Conservation (phyloP, 2,888 invertebrate species). For the Capitulum mitella region DNA sequence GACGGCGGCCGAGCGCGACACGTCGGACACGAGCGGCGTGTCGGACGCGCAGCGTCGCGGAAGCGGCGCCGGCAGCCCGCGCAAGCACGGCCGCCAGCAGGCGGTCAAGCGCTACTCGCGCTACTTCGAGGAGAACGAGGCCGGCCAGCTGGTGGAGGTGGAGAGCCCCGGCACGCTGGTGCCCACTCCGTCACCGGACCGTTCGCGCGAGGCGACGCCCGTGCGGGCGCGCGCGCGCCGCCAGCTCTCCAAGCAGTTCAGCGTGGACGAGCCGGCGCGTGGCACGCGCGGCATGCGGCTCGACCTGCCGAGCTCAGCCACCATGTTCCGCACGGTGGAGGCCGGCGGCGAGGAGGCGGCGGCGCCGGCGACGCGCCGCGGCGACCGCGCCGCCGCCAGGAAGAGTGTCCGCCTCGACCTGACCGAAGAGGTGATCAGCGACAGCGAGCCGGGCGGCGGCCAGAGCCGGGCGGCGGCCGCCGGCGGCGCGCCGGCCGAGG, state of each 20-base stretch:
- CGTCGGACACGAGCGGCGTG: neutral
- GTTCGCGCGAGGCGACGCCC: neutral
- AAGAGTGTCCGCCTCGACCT: conserved; percentile 30
- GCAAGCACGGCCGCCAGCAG: neutral
- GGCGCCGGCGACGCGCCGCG: neutral
- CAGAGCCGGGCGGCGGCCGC: neutral
- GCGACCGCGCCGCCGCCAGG: neutral
- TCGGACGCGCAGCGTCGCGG: neutral
- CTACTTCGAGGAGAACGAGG: conserved; percentile 16
- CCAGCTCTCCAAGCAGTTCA: conserved; percentile 20
- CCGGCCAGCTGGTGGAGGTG: conserved; percentile 13
- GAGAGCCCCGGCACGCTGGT: neutral
- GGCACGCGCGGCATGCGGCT: neutral
- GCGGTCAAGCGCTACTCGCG: neutral
- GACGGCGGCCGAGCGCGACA: neutral
- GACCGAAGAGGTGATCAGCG: conserved; percentile 39
- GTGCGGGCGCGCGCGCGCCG: neutral
- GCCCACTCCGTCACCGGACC: neutral
- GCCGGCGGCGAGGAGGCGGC: neutral
- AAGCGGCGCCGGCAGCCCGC: neutral
- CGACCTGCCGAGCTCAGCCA: conserved; percentile 31
- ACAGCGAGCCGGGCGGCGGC: conserved; percentile 21
- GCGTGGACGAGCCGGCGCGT: neutral
- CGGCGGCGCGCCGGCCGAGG: neutral
- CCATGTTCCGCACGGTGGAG: neutral